Percentiles rank a stretch among this genome's conserved stretches.
phyloP scores from a whole-genome alignment of 2,888 invertebrate genomes.

The Ophraella communa region DNA sequence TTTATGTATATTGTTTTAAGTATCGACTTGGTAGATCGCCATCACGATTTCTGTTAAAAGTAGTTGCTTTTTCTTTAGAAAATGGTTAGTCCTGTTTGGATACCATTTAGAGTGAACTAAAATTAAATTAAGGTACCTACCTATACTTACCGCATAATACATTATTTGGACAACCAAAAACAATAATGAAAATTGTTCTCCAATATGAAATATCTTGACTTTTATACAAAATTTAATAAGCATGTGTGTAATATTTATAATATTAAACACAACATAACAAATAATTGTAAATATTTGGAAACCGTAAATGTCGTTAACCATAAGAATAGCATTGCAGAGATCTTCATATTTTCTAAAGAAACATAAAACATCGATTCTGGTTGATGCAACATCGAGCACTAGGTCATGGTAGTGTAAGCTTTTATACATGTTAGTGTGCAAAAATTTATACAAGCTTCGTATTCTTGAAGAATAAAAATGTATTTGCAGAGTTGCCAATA shows the following conservation, averaged over 20 bases:
- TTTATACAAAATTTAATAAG: slow-evolving; percentile 5
- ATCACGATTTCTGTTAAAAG: too few species aligned
- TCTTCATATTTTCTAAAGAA: slow-evolving; percentile 34
- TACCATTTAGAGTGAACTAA: too few species aligned
- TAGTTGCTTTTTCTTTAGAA: too few species aligned
- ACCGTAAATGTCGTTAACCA: slow-evolving; percentile 41
- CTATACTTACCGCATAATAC: slow-evolving; percentile 17
- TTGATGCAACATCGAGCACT: neutral
- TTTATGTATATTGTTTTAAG: too few species aligned
- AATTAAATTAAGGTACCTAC: too few species aligned
- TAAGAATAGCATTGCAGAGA: slow-evolving; percentile 29
- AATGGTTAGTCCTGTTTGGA: too few species aligned
- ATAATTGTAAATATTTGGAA: slow-evolving; percentile 34
- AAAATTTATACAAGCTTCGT: slow-evolving; percentile 10
- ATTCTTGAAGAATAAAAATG: slow-evolving; percentile 25
- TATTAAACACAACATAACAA: slow-evolving; percentile 5
- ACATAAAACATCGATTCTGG: slow-evolving; percentile 14
- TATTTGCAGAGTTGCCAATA: slow-evolving; percentile 20
- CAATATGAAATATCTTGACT: neutral
- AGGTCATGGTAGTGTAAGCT: neutral
- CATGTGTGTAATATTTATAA: neutral
- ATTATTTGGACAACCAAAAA: neutral
- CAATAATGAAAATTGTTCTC: neutral
- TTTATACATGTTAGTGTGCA: slow-evolving; percentile 17
- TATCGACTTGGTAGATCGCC: too few species aligned